Evolutionary conservation across 2,888 invertebrate genomes (phyloP).

Genomic region (Argyra leucocephala): DNA sequence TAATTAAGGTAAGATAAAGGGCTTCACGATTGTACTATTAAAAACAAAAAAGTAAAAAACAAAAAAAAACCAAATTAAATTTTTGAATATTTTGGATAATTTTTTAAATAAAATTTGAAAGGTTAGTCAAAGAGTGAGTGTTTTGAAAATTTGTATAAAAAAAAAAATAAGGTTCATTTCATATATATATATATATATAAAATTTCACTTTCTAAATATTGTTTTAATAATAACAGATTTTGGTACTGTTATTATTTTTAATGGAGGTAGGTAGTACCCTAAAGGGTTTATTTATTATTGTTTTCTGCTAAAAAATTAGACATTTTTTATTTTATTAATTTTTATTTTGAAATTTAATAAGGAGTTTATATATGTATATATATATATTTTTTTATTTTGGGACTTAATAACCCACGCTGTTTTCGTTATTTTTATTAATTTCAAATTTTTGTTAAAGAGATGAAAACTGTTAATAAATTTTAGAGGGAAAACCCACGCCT

Average conservation of each 20-base stretch:
- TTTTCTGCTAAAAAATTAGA: neutral
- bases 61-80: neutral
- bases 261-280: neutral
- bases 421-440: too few relatives aligned
- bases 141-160: neutral
- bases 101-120: neutral
- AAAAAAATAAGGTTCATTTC: neutral
- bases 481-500: neutral
- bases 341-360: too few relatives aligned
- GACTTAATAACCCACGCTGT: too few relatives aligned
- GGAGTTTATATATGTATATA: too few relatives aligned
- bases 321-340: too few relatives aligned
- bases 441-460: too few relatives aligned
- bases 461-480: too few relatives aligned
- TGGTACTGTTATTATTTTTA: neutral
- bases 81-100: neutral
- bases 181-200: neutral
- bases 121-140: neutral
- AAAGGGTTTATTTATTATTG: neutral
- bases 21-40: neutral
- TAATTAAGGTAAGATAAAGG: neutral
- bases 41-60: too few relatives aligned
- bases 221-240: neutral
- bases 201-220: neutral
- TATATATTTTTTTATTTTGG: too few relatives aligned